Evolutionary conservation across 2,797 vertebrate species (phyloP).

Genomic region (Phataginus tricuspis): DNA sequence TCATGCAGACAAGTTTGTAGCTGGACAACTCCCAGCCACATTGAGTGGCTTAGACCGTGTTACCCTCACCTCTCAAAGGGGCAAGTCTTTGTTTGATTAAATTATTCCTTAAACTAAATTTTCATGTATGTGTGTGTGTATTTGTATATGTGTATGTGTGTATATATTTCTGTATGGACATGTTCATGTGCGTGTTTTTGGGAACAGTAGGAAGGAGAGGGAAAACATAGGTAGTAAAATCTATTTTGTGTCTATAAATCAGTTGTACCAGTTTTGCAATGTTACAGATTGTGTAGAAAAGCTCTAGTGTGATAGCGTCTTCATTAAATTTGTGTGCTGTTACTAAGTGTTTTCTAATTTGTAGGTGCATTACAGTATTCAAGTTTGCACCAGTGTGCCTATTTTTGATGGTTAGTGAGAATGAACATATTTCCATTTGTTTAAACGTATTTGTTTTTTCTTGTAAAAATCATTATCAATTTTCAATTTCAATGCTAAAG

Average conservation of each 20-base stretch:
- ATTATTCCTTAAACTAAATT: neutral
- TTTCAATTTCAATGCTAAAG: neutral
- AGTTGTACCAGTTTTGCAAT: neutral
- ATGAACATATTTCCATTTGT: neutral
- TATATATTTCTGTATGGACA: neutral
- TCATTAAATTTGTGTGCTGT: neutral
- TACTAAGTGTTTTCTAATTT: neutral
- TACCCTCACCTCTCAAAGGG: neutral
- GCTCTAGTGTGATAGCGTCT: neutral
- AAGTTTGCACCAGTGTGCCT: neutral
- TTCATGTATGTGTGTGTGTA: neutral
- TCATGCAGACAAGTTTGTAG: neutral
- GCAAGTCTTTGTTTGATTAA: neutral
- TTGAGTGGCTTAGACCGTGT: neutral
- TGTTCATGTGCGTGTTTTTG: neutral
- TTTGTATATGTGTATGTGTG: neutral
- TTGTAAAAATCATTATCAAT: neutral
- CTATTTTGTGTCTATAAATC: neutral
- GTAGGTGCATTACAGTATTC: neutral
- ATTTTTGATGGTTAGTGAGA: neutral
- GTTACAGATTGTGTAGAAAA: neutral
- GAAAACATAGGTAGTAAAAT: neutral
- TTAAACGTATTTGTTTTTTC: slow-evolving; percentile 20
- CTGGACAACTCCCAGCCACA: neutral
- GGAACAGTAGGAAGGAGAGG: neutral